phyloP scores from a whole-genome alignment of 2,113 vertebrate genomes.

The Pyrgilauda ruficollis region DNA sequence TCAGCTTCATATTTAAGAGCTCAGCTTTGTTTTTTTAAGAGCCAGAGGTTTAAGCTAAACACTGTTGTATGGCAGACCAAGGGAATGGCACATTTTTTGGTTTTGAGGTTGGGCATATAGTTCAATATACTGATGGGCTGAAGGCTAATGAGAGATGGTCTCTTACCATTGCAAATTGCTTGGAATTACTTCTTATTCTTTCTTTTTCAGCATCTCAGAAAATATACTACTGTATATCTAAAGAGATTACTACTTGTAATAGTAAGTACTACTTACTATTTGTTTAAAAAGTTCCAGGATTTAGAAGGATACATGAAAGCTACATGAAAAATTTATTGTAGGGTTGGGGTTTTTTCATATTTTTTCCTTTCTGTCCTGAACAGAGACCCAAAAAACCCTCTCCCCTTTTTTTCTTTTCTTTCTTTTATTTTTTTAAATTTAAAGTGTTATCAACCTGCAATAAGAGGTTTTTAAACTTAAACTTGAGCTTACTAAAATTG shows the following conservation, averaged over 20 bases:
- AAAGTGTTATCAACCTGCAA: background rate
- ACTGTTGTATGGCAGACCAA: background rate
- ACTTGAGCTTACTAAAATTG: background rate
- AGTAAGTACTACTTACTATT: background rate
- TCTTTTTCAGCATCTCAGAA: background rate
- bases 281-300: background rate
- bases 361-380: background rate
- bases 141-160: background rate
- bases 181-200: background rate
- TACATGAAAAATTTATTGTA: background rate
- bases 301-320: background rate
- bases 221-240: background rate
- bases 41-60: background rate
- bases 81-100: background rate
- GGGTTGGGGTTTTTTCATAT: rapidly evolving
- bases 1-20: background rate
- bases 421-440: background rate
- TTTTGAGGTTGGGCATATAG: background rate
- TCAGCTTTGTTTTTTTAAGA: background rate
- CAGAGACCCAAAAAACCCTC: rapidly evolving
- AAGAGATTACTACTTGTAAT: background rate
- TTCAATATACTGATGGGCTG: background rate
- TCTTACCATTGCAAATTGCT: background rate
- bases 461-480: background rate
- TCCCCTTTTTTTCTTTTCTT: rapidly evolving